Evolutionary conservation across 2,888 invertebrate genomes (phyloP).

Genomic region (Hymenopus coronatus): DNA sequence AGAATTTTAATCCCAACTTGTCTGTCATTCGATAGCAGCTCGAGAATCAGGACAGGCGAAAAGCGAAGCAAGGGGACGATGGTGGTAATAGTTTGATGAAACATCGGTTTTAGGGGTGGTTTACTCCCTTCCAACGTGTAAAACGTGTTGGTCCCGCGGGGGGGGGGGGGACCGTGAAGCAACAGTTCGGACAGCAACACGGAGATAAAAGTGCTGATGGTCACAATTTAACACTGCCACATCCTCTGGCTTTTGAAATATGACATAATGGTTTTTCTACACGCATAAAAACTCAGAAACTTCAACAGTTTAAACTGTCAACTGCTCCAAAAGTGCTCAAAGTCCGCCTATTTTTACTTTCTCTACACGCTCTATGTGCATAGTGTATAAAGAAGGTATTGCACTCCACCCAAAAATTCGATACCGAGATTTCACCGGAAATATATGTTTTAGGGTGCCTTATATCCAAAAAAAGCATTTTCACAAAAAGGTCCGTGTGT

Average conservation of each 20-base stretch:
- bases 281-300: no score
- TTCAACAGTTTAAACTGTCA: no score
- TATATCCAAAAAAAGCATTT: no score
- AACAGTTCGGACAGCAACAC: background rate
- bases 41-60: background rate
- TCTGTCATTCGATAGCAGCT: conserved; percentile 5
- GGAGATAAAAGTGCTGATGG: background rate
- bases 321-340: no score
- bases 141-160: background rate
- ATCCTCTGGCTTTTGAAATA: background rate
- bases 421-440: no score
- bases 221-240: background rate
- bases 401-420: no score
- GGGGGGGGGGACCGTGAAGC: background rate
- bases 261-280: background rate
- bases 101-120: background rate
- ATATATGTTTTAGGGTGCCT: no score
- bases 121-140: background rate
- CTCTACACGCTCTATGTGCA: no score
- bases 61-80: background rate
- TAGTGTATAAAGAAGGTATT: no score
- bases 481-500: no score
- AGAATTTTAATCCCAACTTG: conserved; percentile 24
- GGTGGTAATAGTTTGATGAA: background rate
- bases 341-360: no score